Evolutionary conservation across 2,113 vertebrate species (phyloP).

Genomic region (Arothron firmamentum): DNA sequence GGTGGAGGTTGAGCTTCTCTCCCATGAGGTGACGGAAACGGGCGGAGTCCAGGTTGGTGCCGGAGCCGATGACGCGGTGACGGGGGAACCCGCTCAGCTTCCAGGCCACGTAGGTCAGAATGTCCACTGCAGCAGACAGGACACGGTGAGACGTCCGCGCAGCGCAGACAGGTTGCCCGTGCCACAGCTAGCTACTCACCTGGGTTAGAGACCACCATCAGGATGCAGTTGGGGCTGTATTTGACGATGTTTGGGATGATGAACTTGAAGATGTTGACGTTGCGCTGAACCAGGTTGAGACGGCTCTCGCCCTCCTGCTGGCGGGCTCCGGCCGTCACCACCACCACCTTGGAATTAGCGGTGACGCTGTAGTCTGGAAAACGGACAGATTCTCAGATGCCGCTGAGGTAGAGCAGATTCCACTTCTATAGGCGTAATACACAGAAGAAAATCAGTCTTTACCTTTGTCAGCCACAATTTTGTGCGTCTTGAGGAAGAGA

Average conservation of each 20-base stretch:
- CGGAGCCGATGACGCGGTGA: slow-evolving; percentile 91
- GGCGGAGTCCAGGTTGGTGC: slow-evolving; percentile 95
- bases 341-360: slow-evolving; percentile 91
- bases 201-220: slow-evolving; percentile 95
- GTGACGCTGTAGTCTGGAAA: slow-evolving; percentile 90
- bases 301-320: slow-evolving; percentile 98
- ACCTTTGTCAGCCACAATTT: slow-evolving; percentile 97
- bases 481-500: slow-evolving; percentile 94
- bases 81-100: slow-evolving; percentile 97
- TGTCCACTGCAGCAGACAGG: slow-evolving; percentile 79
- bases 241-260: slow-evolving; percentile 98
- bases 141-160: background rate
- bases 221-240: slow-evolving; percentile 92
- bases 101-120: slow-evolving; percentile 97
- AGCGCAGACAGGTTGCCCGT: background rate
- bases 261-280: slow-evolving; percentile 98
- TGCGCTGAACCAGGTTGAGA: slow-evolving; percentile 95
- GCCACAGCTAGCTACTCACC: slow-evolving; percentile 65
- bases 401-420: background rate
- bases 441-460: background rate
- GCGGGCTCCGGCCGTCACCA: slow-evolving; percentile 94
- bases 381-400: background rate
- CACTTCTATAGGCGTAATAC: background rate
- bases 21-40: slow-evolving; percentile 95
- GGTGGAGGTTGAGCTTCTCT: slow-evolving; percentile 85